Base-by-base conservation (phyloP, 2,888 invertebrate species). In the Caprella mutica region DNA sequence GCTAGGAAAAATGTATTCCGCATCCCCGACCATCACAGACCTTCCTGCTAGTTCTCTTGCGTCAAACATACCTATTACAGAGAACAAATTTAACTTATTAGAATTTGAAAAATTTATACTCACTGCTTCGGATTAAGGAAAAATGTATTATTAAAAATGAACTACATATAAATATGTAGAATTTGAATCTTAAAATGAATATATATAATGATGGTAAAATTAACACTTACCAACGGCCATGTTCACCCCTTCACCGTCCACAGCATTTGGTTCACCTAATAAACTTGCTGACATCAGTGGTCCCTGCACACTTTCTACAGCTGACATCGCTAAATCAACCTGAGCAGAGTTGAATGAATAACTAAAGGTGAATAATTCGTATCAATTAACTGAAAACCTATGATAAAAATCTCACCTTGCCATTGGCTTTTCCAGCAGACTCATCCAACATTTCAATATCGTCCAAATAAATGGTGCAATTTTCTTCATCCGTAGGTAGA, bases 11-110 rank as follows among this genome's bases (percentile, higher is more conserved):
- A 59, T 55, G 30, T 62, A 62, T 27, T 39, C 24, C 2, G 62
- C 62, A 0, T 56, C 62, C 2, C 56, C 62, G 12, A 62, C 59
- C 43, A 54, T 53, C 30, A 59, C 57, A 12, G 38, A 24, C 14
- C 40, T 44, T 3, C 58, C 62, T 24, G 48, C 33, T 9, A 62
- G 26, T 24, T 59, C 59, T 3, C 42, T 43, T 6, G 62, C 62
- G 27, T 62, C 59, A 24, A 62, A 59, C 53, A 62, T 58, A 19
- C 54, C 62, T 62, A n/a, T n/a, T n/a, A n/a, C n/a, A n/a, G n/a
- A n/a, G n/a, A n/a, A n/a, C n/a, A n/a, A n/a, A n/a, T n/a, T n/a
- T 29, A 50, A 21, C 19, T 1, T 3, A 19, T 26, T n/a, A 50
- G 6, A 4, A 9, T 29, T 50, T 29, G 1, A 12, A 2, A 35